Evolutionary conservation across 2,888 invertebrate genomes (phyloP).

Genomic region (Meganola albula): DNA sequence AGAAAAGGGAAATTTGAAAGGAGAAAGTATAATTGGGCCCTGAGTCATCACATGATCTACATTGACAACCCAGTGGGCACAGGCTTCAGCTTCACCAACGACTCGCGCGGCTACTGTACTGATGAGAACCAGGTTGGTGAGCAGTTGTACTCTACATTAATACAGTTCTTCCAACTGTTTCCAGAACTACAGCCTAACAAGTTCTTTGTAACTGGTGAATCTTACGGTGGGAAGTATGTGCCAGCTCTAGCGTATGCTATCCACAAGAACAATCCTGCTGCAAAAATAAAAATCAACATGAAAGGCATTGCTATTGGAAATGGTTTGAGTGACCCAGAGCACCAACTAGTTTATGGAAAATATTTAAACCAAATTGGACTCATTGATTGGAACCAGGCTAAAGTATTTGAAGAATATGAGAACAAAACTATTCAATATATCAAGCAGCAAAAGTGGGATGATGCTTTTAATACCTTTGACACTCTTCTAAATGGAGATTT

Average conservation of each 20-base stretch:
- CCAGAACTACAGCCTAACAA: constrained; percentile 84
- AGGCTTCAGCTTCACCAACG: constrained; percentile 92
- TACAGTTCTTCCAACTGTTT: constrained; percentile 91
- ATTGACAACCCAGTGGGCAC: constrained; percentile 96
- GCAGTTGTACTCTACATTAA: constrained; percentile 85
- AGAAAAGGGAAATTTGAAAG: constrained; percentile 61
- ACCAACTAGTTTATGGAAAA: constrained; percentile 86
- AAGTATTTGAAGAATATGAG: constrained; percentile 80
- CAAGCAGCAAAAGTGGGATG: constrained; percentile 77
- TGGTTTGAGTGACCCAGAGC: constrained; percentile 86
- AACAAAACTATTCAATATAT: constrained; percentile 78
- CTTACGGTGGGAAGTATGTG: constrained; percentile 88
- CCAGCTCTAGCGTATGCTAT: constrained; percentile 88
- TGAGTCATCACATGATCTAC: constrained; percentile 87
- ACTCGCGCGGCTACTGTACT: constrained; percentile 85
- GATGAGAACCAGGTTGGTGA: constrained; percentile 89
- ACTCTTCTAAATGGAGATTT: constrained; percentile 83
- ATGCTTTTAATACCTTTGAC: constrained; percentile 86
- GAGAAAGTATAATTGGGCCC: constrained; percentile 88
- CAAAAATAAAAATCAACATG: constrained; percentile 83
- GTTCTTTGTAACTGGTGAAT: constrained; percentile 94
- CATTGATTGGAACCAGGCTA: constrained; percentile 80
- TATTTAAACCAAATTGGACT: constrained; percentile 88
- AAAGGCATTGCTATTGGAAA: constrained; percentile 87
- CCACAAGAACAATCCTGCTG: constrained; percentile 79